Conservation (phyloP, 2,888 invertebrate species). For the Cantharis flavilabris region DNA sequence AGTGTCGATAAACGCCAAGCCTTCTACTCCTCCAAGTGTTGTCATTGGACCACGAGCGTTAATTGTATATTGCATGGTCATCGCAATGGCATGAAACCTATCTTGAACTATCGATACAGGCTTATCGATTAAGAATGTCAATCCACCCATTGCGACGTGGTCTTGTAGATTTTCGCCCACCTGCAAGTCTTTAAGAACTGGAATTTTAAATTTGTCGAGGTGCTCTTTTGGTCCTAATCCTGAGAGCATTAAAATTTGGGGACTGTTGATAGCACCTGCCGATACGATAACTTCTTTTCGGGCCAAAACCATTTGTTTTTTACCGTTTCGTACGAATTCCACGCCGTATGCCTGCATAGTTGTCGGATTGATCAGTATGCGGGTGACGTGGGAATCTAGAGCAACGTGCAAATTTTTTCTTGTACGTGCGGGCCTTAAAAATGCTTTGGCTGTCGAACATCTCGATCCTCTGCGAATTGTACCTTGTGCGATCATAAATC, state of each 20-base stretch:
- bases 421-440: slow-evolving; percentile 75
- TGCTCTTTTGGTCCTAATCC: slow-evolving; percentile 70
- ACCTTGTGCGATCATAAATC: slow-evolving; percentile 86
- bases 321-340: slow-evolving; percentile 77
- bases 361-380: slow-evolving; percentile 72
- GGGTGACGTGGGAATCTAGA: slow-evolving; percentile 78
- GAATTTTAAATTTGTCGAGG: slow-evolving; percentile 70
- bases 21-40: slow-evolving; percentile 85
- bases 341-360: slow-evolving; percentile 80
- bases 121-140: slow-evolving; percentile 80
- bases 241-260: slow-evolving; percentile 90
- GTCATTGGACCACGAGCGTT: slow-evolving; percentile 86
- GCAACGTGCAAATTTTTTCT: slow-evolving; percentile 81
- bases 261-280: slow-evolving; percentile 90
- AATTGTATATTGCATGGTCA: slow-evolving; percentile 79
- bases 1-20: slow-evolving; percentile 85
- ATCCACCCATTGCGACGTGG: slow-evolving; percentile 84
- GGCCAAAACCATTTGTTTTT: slow-evolving; percentile 71
- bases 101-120: slow-evolving; percentile 83
- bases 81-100: slow-evolving; percentile 73
- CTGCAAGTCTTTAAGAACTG: slow-evolving; percentile 73
- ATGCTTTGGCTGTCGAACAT: slow-evolving; percentile 88
- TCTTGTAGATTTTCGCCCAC: slow-evolving; percentile 87
- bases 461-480: slow-evolving; percentile 81
- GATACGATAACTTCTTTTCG: slow-evolving; percentile 84